phyloP scores from a whole-genome alignment of 2,113 vertebrate genomes.

The Crotophaga sulcirostris region DNA sequence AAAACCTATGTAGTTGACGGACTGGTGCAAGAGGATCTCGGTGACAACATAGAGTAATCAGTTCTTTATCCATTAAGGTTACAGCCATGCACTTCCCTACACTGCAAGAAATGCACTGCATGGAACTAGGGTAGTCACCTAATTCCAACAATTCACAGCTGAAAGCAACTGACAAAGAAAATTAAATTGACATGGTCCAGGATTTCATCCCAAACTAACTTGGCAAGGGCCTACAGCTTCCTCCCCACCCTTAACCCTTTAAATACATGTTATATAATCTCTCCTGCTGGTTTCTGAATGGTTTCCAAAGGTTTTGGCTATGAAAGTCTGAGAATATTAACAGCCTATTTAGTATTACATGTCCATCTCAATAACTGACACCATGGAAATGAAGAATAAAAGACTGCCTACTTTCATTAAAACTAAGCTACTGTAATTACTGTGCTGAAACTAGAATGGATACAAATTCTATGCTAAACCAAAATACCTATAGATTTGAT shows the following conservation, averaged over 20 bases:
- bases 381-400: not conserved
- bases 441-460: not conserved
- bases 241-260: not conserved
- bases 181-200: not conserved
- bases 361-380: not conserved
- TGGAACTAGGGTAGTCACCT: not conserved
- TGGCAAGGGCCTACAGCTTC: not conserved
- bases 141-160: not conserved
- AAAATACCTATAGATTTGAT: not conserved
- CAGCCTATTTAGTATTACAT: not conserved
- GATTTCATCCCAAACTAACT: not conserved
- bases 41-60: not conserved
- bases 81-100: not conserved
- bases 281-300: not conserved
- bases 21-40: not conserved
- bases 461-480: not conserved
- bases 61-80: not conserved
- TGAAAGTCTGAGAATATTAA: not conserved
- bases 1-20: not conserved
- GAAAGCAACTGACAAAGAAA: not conserved
- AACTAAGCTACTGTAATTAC: not conserved
- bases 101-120: not conserved
- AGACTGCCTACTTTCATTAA: not conserved
- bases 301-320: not conserved
- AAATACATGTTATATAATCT: not conserved